Percentiles rank a stretch among this genome's conserved stretches.
Evolutionary conservation across 2,797 vertebrate genomes (phyloP).

Genomic region (Myotis pilosus): DNA sequence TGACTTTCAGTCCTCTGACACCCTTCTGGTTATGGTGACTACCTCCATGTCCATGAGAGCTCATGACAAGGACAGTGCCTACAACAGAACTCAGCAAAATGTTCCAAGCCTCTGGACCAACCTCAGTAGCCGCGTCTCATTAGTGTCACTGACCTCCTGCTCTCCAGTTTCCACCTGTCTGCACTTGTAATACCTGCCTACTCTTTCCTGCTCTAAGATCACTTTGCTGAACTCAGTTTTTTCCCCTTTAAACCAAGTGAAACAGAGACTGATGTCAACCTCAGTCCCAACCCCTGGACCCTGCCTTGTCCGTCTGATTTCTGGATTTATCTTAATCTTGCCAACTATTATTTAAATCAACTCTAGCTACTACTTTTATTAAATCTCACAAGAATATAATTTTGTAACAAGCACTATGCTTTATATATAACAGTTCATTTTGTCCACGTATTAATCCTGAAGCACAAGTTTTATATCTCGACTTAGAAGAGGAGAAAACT

Average conservation of each 20-base stretch:
- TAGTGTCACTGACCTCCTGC: not conserved
- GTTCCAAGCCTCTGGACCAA: not conserved
- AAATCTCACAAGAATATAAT: not conserved
- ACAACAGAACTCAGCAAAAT: constrained; percentile 15
- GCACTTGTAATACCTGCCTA: not conserved
- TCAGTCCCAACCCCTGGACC: accelerated
- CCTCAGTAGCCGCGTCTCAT: not conserved
- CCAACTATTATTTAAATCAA: not conserved
- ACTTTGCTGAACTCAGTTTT: not conserved
- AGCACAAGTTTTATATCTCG: not conserved
- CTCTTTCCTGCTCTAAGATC: not conserved
- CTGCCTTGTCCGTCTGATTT: not conserved
- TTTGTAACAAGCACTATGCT: not conserved
- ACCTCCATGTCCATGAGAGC: not conserved
- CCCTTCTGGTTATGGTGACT: not conserved
- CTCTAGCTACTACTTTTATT: not conserved
- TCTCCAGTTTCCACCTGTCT: not conserved
- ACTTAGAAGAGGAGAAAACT: not conserved
- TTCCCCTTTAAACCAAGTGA: not conserved
- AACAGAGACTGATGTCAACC: not conserved
- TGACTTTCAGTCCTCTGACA: not conserved
- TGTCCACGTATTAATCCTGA: not conserved
- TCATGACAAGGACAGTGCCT: not conserved
- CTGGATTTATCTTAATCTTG: not conserved
- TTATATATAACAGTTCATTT: not conserved